Evolutionary conservation across 2,888 invertebrate species (phyloP).

Genomic region (Sesamia inferens): DNA sequence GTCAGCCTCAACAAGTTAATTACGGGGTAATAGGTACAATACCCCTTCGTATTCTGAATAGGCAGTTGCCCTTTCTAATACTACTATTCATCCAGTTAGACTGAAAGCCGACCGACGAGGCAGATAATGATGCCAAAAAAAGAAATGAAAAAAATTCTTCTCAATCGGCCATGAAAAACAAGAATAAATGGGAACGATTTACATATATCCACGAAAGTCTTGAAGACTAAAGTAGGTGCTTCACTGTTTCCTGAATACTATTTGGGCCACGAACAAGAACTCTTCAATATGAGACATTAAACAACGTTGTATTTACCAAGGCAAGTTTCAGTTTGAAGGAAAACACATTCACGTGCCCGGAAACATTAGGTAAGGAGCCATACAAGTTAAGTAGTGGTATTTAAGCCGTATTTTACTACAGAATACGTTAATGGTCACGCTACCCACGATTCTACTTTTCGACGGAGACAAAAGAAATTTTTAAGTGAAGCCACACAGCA

Average conservation of each 20-base stretch:
- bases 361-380: slow-evolving; percentile 54
- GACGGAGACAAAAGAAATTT: slow-evolving; percentile 57
- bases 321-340: slow-evolving; percentile 56
- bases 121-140: background rate
- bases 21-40: too few relatives aligned
- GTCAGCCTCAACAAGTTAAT: too few relatives aligned
- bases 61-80: background rate
- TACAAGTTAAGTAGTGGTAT: slow-evolving; percentile 48
- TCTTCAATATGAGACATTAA: slow-evolving; percentile 69
- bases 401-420: slow-evolving; percentile 49
- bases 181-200: slow-evolving; percentile 48
- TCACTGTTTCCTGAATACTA: slow-evolving; percentile 60
- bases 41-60: too few relatives aligned
- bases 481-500: slow-evolving; percentile 61
- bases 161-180: slow-evolving; percentile 25
- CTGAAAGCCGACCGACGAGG: background rate
- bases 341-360: slow-evolving; percentile 59
- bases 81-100: background rate
- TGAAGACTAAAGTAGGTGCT: slow-evolving; percentile 49
- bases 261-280: slow-evolving; percentile 69
- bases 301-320: slow-evolving; percentile 48
- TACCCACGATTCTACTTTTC: slow-evolving; percentile 21
- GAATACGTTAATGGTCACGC: slow-evolving; percentile 47
- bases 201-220: slow-evolving; percentile 47
- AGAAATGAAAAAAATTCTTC: slow-evolving; percentile 30